phyloP scores from a whole-genome alignment of 2,888 invertebrate species.

The Macaria notata region DNA sequence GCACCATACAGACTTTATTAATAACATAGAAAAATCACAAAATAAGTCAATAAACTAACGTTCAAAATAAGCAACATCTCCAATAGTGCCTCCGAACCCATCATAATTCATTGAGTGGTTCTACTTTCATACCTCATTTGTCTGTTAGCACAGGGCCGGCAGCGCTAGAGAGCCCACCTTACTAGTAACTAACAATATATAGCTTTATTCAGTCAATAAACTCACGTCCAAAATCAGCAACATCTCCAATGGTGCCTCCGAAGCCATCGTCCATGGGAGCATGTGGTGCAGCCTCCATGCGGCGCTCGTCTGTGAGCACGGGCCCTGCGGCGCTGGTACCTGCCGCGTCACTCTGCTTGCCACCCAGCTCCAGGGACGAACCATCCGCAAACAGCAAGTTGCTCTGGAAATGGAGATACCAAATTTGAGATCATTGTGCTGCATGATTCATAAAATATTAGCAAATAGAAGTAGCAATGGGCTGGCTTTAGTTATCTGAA shows the following conservation, averaged over 20 bases:
- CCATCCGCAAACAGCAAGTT: slow-evolving; percentile 89
- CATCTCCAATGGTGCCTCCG: slow-evolving; percentile 90
- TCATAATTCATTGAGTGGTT: slow-evolving; percentile 90
- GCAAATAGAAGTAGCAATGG: too few relatives aligned
- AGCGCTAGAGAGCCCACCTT: slow-evolving; percentile 43
- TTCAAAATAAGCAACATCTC: slow-evolving; percentile 92
- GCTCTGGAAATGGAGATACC: slow-evolving; percentile 66
- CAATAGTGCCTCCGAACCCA: slow-evolving; percentile 92
- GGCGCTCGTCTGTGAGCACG: slow-evolving; percentile 78
- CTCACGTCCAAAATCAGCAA: slow-evolving; percentile 92
- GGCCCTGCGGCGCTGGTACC: slow-evolving; percentile 75
- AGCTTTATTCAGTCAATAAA: slow-evolving; percentile 20
- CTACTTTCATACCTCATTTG: slow-evolving; percentile 86
- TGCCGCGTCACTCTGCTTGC: slow-evolving; percentile 49
- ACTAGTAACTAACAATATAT: too few relatives aligned
- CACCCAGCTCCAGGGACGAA: slow-evolving; percentile 82
- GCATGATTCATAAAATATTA: too few relatives aligned
- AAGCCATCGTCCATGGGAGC: slow-evolving; percentile 92
- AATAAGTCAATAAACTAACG: slow-evolving; percentile 74
- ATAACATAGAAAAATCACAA: too few relatives aligned
- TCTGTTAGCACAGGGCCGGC: slow-evolving; percentile 77
- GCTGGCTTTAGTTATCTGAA: too few relatives aligned
- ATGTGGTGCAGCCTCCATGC: slow-evolving; percentile 88
- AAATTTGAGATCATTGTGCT: not conserved
- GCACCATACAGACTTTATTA: too few relatives aligned